Conservation (phyloP, 2,113 vertebrate genomes). For the Xyliphius kryptos region DNA sequence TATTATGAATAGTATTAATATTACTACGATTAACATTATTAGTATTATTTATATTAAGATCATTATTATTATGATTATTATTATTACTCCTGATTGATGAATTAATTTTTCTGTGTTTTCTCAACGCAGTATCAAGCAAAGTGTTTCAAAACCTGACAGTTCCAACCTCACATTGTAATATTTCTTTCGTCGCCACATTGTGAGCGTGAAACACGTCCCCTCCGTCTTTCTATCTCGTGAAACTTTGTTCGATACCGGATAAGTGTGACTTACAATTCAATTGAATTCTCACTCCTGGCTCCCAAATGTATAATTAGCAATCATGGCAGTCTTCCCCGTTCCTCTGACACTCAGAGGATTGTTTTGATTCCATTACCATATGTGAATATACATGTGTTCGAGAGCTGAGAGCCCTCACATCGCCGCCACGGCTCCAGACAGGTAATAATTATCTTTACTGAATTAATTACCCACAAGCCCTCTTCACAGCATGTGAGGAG, state of each 20-base stretch:
- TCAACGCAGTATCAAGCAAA: no score
- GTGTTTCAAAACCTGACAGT: no score
- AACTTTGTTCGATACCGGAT: slow-evolving; percentile 96
- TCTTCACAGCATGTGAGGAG: slow-evolving; percentile 42
- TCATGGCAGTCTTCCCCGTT: slow-evolving; percentile 72
- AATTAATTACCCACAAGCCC: slow-evolving; percentile 59
- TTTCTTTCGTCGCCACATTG: no score
- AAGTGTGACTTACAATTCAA: slow-evolving; percentile 82
- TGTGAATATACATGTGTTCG: slow-evolving; percentile 82
- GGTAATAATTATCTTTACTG: slow-evolving; percentile 56
- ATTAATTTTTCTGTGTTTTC: no score
- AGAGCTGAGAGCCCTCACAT: slow-evolving; percentile 61
- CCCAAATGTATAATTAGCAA: slow-evolving; percentile 84
- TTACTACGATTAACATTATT: no score
- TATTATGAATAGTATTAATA: no score
- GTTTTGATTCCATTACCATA: slow-evolving; percentile 84
- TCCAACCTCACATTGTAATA: no score
- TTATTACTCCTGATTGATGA: no score
- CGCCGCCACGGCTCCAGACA: slow-evolving; percentile 50
- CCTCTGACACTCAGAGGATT: slow-evolving; percentile 69
- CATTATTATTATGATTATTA: no score
- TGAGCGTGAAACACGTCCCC: no score
- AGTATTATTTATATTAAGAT: no score
- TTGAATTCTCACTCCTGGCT: slow-evolving; percentile 74
- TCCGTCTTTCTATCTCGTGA: slow-evolving; percentile 78